phyloP scores from a whole-genome alignment of 2,797 vertebrate genomes.

The Gallinago nigripennis region DNA sequence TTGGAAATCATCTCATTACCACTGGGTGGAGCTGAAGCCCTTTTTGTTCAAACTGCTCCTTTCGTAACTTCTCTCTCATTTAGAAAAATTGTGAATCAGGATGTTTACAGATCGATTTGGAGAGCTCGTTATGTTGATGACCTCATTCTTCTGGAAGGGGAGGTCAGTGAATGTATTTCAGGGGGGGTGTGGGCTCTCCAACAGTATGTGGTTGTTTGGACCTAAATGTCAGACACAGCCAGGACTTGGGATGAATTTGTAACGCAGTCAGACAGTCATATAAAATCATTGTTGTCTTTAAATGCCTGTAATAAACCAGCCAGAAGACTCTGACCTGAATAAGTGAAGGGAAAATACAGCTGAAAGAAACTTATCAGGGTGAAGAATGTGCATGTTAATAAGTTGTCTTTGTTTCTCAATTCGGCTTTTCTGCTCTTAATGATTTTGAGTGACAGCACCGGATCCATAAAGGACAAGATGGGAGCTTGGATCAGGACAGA shows the following conservation, averaged over 20 bases:
- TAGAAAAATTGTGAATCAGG: neutral
- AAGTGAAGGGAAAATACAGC: neutral
- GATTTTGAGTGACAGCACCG: neutral
- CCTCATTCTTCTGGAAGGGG: neutral
- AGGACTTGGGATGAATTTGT: neutral
- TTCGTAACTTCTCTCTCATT: accelerated
- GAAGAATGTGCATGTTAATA: neutral
- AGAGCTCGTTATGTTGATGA: neutral
- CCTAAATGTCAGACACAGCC: neutral
- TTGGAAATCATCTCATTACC: neutral
- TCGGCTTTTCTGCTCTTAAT: neutral
- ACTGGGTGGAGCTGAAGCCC: conserved; percentile 51
- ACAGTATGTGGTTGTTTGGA: neutral
- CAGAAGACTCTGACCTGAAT: conserved; percentile 1
- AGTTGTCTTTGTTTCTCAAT: neutral
- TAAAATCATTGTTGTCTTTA: neutral
- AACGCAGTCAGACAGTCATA: neutral
- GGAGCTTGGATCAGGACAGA: neutral
- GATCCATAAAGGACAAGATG: neutral
- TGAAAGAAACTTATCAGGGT: neutral
- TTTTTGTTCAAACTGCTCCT: neutral
- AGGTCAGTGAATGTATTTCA: neutral
- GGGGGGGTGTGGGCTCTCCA: neutral
- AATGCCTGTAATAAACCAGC: neutral
- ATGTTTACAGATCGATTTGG: neutral